Conservation (phyloP, 2,113 vertebrate genomes). For the Catharus fuscescens region DNA sequence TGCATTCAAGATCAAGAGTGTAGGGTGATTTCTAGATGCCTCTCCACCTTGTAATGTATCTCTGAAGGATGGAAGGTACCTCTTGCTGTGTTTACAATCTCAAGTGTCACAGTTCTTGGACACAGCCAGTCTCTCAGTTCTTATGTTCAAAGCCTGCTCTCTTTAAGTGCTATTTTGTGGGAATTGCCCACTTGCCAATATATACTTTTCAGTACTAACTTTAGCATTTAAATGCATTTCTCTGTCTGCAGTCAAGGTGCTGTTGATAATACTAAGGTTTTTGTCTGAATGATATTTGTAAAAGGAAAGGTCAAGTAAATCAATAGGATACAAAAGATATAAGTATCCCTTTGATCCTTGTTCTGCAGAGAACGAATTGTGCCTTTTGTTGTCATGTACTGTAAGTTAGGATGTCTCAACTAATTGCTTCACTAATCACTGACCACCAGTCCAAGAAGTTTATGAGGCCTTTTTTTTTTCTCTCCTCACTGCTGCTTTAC, state of each 20-base stretch:
- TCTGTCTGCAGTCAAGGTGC: neutral
- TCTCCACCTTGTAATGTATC: neutral
- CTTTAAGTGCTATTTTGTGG: neutral
- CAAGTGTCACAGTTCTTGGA: neutral
- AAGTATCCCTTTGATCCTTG: constrained; percentile 7
- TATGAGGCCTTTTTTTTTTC: neutral
- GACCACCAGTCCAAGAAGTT: neutral
- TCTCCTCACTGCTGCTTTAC: neutral
- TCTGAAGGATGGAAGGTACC: neutral
- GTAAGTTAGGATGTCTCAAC: constrained; percentile 34
- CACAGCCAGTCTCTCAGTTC: neutral
- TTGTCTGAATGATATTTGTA: neutral
- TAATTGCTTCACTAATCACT: neutral
- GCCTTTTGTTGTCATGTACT: neutral
- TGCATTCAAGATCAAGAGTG: neutral
- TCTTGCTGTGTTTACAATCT: neutral
- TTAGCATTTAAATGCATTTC: constrained; percentile 14
- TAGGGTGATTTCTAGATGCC: neutral
- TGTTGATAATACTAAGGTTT: constrained; percentile 24
- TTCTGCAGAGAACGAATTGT: constrained; percentile 27
- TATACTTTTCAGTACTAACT: neutral
- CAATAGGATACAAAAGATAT: neutral
- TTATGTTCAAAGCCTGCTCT: neutral
- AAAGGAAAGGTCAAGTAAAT: neutral
- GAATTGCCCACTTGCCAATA: neutral